phyloP scores from a whole-genome alignment of 2,797 vertebrate species.

The Scarus forsteni region DNA sequence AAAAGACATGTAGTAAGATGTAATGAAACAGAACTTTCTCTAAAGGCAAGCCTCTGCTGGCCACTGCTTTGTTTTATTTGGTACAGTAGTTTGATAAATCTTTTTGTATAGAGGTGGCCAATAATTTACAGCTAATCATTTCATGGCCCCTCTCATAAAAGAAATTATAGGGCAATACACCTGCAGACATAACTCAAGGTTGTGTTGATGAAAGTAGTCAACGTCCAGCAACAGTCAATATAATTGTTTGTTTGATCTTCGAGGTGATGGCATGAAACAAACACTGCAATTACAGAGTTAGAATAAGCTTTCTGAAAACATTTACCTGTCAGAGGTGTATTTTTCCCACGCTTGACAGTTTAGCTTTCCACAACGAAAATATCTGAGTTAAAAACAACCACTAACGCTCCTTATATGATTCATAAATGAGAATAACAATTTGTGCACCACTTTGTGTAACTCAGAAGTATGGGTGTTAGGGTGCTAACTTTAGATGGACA shows the following conservation, averaged over 20 bases:
- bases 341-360: background rate
- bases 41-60: no score
- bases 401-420: no score
- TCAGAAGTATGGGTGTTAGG: no score
- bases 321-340: constrained; percentile 36
- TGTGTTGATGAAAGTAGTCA: background rate
- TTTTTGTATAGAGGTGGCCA: background rate
- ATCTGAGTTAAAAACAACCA: background rate
- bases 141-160: background rate
- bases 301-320: constrained; percentile 43
- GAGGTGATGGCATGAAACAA: no score
- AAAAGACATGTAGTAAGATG: no score
- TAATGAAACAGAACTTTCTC: no score
- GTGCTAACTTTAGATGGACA: no score
- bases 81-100: background rate
- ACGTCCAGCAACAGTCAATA: constrained; percentile 1
- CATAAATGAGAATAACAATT: no score
- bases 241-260: no score
- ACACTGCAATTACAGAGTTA: constrained; percentile 28
- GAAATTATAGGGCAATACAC: background rate
- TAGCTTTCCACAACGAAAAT: background rate
- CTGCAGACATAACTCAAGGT: background rate
- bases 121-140: background rate
- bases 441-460: no score
- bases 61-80: background rate